Percentiles rank a stretch among this genome's conserved stretches.
Conservation (phyloP, 2,888 invertebrate species). For the Fabriciana adippe region DNA sequence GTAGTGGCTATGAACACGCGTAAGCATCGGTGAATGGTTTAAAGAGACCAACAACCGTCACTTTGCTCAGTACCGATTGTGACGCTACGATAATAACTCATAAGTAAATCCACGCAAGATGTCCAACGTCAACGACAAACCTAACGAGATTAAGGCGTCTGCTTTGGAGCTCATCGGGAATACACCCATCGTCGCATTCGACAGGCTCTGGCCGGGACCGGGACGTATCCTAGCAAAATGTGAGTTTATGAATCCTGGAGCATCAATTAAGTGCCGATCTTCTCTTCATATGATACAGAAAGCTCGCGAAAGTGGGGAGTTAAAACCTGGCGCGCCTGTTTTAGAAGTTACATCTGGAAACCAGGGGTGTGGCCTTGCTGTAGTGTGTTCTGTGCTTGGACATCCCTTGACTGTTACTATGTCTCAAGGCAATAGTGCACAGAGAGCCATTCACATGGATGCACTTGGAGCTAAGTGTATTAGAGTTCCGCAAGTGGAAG, state of each 20-base stretch:
- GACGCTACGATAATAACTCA: conserved; percentile 29
- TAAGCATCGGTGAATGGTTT: conserved; percentile 3
- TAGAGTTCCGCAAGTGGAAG: conserved; percentile 73
- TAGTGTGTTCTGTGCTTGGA: conserved; percentile 69
- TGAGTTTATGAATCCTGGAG: conserved; percentile 77
- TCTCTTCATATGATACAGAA: conserved; percentile 66
- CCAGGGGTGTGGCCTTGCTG: conserved; percentile 74
- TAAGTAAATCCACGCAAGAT: conserved; percentile 30
- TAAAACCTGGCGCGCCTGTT: conserved; percentile 64
- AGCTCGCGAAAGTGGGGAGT: conserved; percentile 56
- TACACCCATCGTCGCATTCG: conserved; percentile 71
- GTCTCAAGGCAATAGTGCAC: conserved; percentile 74
- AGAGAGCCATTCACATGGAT: conserved; percentile 75
- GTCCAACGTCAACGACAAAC: conserved; percentile 45
- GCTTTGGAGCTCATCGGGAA: conserved; percentile 74
- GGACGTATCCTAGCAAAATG: conserved; percentile 74
- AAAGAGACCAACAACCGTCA: conserved; percentile 15
- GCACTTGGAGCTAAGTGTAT: conserved; percentile 72
- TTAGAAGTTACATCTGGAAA: conserved; percentile 75
- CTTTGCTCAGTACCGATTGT: conserved; percentile 14
- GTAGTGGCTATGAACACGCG: not conserved
- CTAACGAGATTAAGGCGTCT: conserved; percentile 68
- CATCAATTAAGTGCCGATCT: conserved; percentile 72
- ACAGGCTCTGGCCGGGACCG: conserved; percentile 67
- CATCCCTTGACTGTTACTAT: conserved; percentile 72